phyloP scores from a whole-genome alignment of 37 sponge, comb jelly and placozoan genomes.

The Mnemiopsis leidyi region DNA sequence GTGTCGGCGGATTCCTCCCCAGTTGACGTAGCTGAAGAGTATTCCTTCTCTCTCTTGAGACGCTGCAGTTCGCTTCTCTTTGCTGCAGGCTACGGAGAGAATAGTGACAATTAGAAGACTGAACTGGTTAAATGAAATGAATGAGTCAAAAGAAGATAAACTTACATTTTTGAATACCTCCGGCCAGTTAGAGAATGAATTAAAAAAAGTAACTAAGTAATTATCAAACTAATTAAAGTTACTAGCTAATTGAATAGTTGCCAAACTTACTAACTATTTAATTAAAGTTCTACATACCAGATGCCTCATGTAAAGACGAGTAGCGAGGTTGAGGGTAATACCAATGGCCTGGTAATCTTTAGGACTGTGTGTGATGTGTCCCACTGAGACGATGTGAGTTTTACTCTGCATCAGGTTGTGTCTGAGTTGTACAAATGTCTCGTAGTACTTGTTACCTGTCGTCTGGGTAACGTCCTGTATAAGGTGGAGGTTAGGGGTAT shows the following conservation, averaged over 20 bases:
- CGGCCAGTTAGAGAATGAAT: too few relatives aligned
- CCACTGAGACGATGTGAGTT: constrained; percentile 13
- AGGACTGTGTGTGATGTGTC: constrained; percentile 61
- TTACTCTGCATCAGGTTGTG: constrained; percentile 57
- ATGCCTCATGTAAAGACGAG: constrained; percentile 39
- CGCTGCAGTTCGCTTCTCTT: constrained; percentile 35
- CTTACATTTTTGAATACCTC: too few relatives aligned
- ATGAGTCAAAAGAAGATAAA: too few relatives aligned
- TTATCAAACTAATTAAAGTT: not conserved
- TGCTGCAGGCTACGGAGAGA: constrained; percentile 16
- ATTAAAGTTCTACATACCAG: constrained; percentile 20
- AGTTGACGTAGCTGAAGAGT: constrained; percentile 46
- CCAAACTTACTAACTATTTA: not conserved
- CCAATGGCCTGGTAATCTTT: constrained; percentile 59
- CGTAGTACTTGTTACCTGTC: constrained; percentile 34
- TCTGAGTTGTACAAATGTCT: constrained; percentile 39
- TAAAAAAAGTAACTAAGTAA: too few relatives aligned
- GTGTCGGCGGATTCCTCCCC: constrained; percentile 63
- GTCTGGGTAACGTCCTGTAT: constrained; percentile 44
- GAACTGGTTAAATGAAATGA: too few relatives aligned
- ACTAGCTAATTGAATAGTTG: too few relatives aligned
- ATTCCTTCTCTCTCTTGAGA: constrained; percentile 50
- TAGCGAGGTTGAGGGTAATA: constrained; percentile 45
- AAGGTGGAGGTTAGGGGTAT: too few relatives aligned
- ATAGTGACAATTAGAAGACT: too few relatives aligned